These are phyloP conservation scores for Thelaira solivaga DNA, from an alignment of 2,888 invertebrate genomes.

Conservation along the genomic window DNA sequence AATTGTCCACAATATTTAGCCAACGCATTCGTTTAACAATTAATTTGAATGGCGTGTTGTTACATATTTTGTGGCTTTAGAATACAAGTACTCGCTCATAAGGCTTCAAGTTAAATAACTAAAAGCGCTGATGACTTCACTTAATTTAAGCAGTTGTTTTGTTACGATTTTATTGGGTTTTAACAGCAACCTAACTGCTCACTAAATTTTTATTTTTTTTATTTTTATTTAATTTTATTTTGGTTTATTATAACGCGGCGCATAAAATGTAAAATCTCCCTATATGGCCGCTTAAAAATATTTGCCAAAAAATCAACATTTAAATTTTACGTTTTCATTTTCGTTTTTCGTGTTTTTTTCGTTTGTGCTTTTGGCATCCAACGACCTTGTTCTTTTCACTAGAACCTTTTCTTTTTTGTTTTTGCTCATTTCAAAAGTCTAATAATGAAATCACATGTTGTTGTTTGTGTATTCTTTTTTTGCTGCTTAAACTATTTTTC, in stretches of 20 bases:
- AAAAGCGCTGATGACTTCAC: conserved; percentile 59
- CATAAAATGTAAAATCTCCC: conserved; percentile 57
- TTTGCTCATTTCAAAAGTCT: conserved; percentile 8
- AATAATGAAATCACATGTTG: conserved; percentile 52
- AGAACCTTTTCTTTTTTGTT: conserved; percentile 36
- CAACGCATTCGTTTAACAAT: conserved; percentile 58
- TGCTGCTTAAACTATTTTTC: conserved; percentile 3
- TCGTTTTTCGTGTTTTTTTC: not conserved
- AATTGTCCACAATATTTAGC: conserved; percentile 44
- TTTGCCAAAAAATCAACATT: conserved; percentile 52
- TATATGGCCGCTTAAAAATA: conserved; percentile 48
- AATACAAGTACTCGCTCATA: conserved; percentile 34
- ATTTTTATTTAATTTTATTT: not conserved
- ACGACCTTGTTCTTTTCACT: conserved; percentile 57
- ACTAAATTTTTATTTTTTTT: conserved; percentile 12
- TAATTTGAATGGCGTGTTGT: conserved; percentile 31
- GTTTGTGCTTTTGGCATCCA: conserved; percentile 13
- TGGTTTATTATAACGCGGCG: conserved; percentile 43
- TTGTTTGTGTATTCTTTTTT: conserved; percentile 32
- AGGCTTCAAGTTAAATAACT: not conserved
- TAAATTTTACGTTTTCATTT: not conserved
- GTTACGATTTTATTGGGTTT: not conserved
- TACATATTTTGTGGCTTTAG: conserved; percentile 51
- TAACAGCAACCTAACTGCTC: conserved; percentile 51
- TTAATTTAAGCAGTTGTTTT: not conserved